Evolutionary conservation across 2,113 vertebrate species (phyloP), one percentile per base, ranked within the genome.

Genomic region (Acanthisitta chloris): DNA sequence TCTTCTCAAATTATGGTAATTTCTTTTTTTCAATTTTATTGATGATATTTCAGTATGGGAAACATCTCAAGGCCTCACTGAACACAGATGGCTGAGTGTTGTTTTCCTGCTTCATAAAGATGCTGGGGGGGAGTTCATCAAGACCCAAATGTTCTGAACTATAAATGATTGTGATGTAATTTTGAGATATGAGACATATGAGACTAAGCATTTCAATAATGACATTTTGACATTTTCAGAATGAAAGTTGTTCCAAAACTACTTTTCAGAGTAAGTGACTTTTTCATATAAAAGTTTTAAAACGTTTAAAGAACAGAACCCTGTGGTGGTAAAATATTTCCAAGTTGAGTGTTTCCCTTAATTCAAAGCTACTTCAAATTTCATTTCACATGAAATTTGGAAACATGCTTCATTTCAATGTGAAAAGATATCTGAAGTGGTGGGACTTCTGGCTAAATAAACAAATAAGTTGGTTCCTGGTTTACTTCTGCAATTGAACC

Each of bases 221-320:
- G 21, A 34, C 36, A 64, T 58, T 91, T 91, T 72, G 58, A 69
- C 26, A 34, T 90, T 96, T 94, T 90, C 85, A 82, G 71, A 96
- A 80, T 19, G 34, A 57, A 93, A 69, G 33, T 83, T 92, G 29
- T 90, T 88, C 54, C 67, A 73, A 90, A 94, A 58, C 58, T 82
- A 23, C 58, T 85, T 77, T 59, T 81, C 74, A 80, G 81, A 93
- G 31, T 81, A 87, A 87, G 48, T 65, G 28, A 38, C 28, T 76
- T 86, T 51, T 61, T 76, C 54, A 58, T 61, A 72, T 24, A 79
- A 86, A 64, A 28, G 1, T 61, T 80, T 65, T 12, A 17, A 18
- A 51, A 88, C 17, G 3, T 70, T 81, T 70, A 55, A 88, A 34
- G 19, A 59, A 46, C n/a, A 91, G 31, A 92, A 48, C 18, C 7